These are phyloP conservation scores for Schrankia costaestrigalis DNA, from an alignment of 2,888 invertebrate genomes.

Conservation along the genomic window DNA sequence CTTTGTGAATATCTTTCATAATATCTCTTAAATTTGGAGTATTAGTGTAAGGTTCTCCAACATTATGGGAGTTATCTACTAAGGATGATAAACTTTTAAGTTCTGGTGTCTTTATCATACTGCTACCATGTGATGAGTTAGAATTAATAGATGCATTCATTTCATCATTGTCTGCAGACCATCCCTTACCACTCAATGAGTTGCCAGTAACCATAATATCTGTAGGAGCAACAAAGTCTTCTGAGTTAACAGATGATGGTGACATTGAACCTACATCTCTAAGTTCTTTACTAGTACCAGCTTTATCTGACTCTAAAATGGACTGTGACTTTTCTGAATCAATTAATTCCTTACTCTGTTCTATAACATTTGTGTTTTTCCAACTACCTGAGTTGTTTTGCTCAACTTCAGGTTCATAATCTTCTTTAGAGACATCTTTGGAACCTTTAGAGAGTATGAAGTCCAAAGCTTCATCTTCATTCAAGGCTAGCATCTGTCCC, in stretches of 20 bases:
- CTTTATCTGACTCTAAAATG: too few relatives aligned
- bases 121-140: constrained; percentile 75
- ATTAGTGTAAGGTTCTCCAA: constrained; percentile 51
- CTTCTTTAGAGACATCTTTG: constrained; percentile 43
- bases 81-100: constrained; percentile 71
- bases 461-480: constrained; percentile 87
- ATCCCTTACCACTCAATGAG: constrained; percentile 82
- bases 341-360: constrained; percentile 10
- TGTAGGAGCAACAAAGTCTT: constrained; percentile 53
- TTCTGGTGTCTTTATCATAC: constrained; percentile 74
- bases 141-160: constrained; percentile 74
- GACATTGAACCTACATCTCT: constrained; percentile 43
- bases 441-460: constrained; percentile 82
- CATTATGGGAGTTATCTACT: constrained; percentile 59
- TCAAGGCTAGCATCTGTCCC: constrained; percentile 76
- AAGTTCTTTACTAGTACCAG: constrained; percentile 52
- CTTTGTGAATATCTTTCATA: constrained; percentile 68
- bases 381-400: constrained; percentile 10
- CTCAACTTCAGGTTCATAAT: constrained; percentile 18
- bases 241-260: constrained; percentile 56
- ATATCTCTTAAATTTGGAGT: constrained; percentile 83
- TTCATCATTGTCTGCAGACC: constrained; percentile 83
- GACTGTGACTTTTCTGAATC: constrained; percentile 53
- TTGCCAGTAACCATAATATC: constrained; percentile 79
- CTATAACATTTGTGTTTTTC: constrained; percentile 9